Evolutionary conservation across 2,797 vertebrate genomes (phyloP).

Genomic region (Salmo trutta): DNA sequence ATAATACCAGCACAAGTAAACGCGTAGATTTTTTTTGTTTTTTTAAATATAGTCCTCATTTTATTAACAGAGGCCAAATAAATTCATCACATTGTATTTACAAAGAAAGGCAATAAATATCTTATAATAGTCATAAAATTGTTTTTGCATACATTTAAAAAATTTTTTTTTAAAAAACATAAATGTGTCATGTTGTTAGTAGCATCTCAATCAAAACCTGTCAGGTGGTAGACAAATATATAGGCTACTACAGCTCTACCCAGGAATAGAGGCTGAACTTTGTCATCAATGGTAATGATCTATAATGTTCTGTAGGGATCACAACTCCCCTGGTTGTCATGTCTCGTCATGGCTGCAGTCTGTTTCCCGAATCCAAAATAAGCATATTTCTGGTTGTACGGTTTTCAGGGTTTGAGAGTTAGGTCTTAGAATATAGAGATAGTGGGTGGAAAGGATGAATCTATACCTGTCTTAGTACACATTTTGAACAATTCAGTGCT

Average conservation of each 20-base stretch:
- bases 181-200: constrained; percentile 84
- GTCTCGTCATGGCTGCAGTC: background rate
- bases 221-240: constrained; percentile 63
- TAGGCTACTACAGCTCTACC: constrained; percentile 50
- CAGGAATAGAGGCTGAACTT: constrained; percentile 32
- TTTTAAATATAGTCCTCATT: constrained; percentile 85
- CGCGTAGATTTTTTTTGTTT: constrained; percentile 46
- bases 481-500: background rate
- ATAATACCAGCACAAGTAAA: constrained; percentile 38
- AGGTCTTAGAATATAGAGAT: background rate
- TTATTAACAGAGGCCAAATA: constrained; percentile 86
- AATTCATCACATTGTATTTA: constrained; percentile 85
- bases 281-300: constrained; percentile 2
- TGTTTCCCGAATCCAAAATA: background rate
- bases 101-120: constrained; percentile 87
- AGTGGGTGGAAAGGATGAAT: background rate
- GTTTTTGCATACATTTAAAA: constrained; percentile 80
- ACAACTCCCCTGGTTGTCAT: background rate
- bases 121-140: constrained; percentile 88
- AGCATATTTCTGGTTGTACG: background rate
- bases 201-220: constrained; percentile 75
- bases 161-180: constrained; percentile 63
- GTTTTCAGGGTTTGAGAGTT: background rate
- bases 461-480: background rate
- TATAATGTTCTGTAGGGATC: background rate